A percentile compares a stretch with the other conserved stretches of the same genome.
These are phyloP conservation scores for Callorhinus ursinus DNA, from an alignment of 2,113 vertebrate species.

Conservation along the genomic window DNA sequence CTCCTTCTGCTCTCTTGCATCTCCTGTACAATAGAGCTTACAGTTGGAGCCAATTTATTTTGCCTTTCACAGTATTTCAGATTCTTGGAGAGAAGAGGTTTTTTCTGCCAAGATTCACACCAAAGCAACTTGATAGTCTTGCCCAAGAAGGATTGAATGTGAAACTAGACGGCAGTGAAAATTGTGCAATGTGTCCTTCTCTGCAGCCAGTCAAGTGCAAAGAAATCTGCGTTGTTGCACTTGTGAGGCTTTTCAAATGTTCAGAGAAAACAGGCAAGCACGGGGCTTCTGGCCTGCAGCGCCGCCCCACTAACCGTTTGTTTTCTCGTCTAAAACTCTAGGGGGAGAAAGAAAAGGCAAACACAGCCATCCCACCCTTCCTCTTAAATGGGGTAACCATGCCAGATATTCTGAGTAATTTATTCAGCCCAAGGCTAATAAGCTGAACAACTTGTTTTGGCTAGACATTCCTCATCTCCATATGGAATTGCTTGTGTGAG, in stretches of 20 bases:
- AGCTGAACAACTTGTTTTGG: constrained; percentile 90
- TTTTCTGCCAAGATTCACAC: constrained; percentile 78
- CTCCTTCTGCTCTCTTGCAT: constrained; percentile 40
- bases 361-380: constrained; percentile 67
- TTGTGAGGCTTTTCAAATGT: constrained; percentile 58
- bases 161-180: constrained; percentile 65
- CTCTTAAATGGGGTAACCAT: constrained; percentile 77
- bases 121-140: constrained; percentile 74
- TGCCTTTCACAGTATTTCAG: constrained; percentile 67
- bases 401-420: constrained; percentile 86
- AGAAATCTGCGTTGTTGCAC: constrained; percentile 56
- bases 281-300: constrained; percentile 45
- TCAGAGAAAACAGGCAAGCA: constrained; percentile 62
- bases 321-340: constrained; percentile 82
- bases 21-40: constrained; percentile 40
- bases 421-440: constrained; percentile 86
- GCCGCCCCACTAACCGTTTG: constrained; percentile 78
- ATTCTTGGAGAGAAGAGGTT: constrained; percentile 57
- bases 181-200: constrained; percentile 24
- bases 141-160: constrained; percentile 57
- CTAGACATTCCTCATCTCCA: constrained; percentile 87
- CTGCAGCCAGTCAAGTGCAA: constrained; percentile 65
- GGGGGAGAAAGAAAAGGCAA: constrained; percentile 82
- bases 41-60: constrained; percentile 61
- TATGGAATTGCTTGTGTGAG: constrained; percentile 87